Base-by-base conservation (phyloP, 2,797 vertebrate genomes). In the Myotis vivesi region DNA sequence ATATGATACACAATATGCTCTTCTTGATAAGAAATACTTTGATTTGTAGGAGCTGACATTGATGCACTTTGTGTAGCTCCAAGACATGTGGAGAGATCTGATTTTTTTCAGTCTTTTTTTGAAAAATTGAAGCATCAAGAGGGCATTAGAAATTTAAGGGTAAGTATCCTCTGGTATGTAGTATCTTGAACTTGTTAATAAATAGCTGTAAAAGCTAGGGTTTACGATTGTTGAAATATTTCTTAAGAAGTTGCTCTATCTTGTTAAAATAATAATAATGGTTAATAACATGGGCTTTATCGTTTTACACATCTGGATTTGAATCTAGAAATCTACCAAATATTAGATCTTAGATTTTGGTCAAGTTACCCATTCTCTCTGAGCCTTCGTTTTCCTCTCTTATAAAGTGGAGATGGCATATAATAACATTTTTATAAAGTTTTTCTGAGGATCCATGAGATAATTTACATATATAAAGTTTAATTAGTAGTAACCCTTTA, bases 51-150 rank as follows among this genome's bases (percentile, higher is more conserved):
- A 95, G 99, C 99, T 94, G 99, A 99, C 98, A 99, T 99, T 93
- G 99, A 99, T 98, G 99, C 99, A 33, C 98, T 99, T 72, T 99
- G 99, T 98, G 99, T 99, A 97, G 99, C 99, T 90, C 99, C 99
- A 53, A 99, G 99, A 64, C 99, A 99, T 1, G 99, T 99, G 92
- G 99, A 99, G 95, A 99, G 99, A 96, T 98, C 97, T 1, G 99
- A 99, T 98, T 99, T 99, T 98, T 99, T 99, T 98, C 98, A 99
- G 94, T 99, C 99, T 2, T 99, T 99, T 98, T 99, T 99, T 98
- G 99, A 99, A 96, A 99, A 99, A 96, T 98, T 99, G 90, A 99
- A 99, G 98, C 98, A 98, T 93, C 99, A 99, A 44, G 99, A 99
- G 97, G 99, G 99, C 95, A 99, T 99, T 97, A 99, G 99, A 98